Evolutionary conservation across 2,888 invertebrate genomes (phyloP), one percentile per base, ranked within the genome.

Genomic region (Thyatira batis): DNA sequence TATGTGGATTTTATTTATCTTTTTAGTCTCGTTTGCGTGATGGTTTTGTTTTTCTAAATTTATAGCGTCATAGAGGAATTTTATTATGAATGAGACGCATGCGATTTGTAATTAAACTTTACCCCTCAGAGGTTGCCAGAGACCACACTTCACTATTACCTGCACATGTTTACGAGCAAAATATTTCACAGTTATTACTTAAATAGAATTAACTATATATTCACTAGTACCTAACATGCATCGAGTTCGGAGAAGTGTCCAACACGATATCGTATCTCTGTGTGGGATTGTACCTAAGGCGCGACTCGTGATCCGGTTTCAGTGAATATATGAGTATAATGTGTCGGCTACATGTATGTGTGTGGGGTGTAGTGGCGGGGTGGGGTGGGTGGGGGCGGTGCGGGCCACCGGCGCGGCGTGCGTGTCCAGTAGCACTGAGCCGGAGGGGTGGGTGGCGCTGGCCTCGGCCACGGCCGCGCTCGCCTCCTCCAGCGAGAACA

Each of bases 401-500:
- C n/a, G n/a, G 54, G 60, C 51, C 65, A 62, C 49, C 54, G 67
- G 62, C 63, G 67, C 62, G 55, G 60, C 61, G 58, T 68, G 61
- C 82, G 73, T 82, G 78, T 81, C 71, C 77, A 71, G 75, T 80
- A 81, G 80, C 79, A 78, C 81, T 68, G 85, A 85, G 76, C 70
- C 82, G 75, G 88, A 87, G 71, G 80, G 81, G 55, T 88, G 88
- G 87, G 73, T 74, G 58, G 83, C 80, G 63, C 76, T 71, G 76
- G 71, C 87, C 72, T 75, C 85, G 78, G 87, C 92, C 78, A 86
- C 87, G 76, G 71, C 86, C 72, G 76, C 85, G 78, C 87, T 92
- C 78, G 86, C 87, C 85, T 92, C 93, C 91, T 94, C 95, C 78
- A 93, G 94, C 93, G 95, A 94, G 88, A 93, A 93, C 82, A 93